Base-by-base conservation (phyloP, 2,797 vertebrate species). In the Poeciliopsis turneri region DNA sequence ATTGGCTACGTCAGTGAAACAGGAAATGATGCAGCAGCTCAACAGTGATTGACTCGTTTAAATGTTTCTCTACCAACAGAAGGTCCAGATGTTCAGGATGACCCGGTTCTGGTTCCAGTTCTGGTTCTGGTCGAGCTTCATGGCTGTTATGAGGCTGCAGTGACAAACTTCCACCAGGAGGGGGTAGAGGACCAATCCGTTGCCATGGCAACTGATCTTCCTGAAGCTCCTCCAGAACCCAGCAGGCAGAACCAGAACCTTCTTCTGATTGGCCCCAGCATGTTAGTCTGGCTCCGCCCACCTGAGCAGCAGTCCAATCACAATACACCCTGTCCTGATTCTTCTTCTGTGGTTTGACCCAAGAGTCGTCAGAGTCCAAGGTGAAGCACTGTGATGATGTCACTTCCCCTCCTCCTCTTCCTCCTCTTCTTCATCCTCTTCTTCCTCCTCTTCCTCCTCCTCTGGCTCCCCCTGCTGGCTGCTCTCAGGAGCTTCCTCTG, bases 1-100 rank as follows among this genome's bases (percentile, higher is more conserved):
- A 73, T 68, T 51, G 15, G 46, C 76, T 36, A 57, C 23, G 5
- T 79, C 71, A 82, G 82, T 81, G 78, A 88, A 86, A 84, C 64
- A 55, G 46, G 23, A 36, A 59, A 66, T 23, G 72, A 66, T 46
- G 72, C 57, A 73, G 43, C 76, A 46, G 53, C 53, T 25, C 25
- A 28, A 23, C 6, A 68, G 51, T 16, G 10, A 78, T 73, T 66
- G 16, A 30, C 49, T 53, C 13, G 61, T 72, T 43, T 11, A 74
- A 76, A 72, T 45, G 47, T 23, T 28, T 57, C 75, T 80, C 46
- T 0, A 74, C 80, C 78, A 83, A 79, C 77, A 82, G 76, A 81
- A 46, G 18, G 72, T 74, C 71, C 5, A 49, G 45, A 47, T 25
- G 41, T 1, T 15, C n/a, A 41, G 57, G 3, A 13, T 28, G 5